Base-by-base conservation (phyloP, 2,113 vertebrate species). In the Hyaena hyaena region DNA sequence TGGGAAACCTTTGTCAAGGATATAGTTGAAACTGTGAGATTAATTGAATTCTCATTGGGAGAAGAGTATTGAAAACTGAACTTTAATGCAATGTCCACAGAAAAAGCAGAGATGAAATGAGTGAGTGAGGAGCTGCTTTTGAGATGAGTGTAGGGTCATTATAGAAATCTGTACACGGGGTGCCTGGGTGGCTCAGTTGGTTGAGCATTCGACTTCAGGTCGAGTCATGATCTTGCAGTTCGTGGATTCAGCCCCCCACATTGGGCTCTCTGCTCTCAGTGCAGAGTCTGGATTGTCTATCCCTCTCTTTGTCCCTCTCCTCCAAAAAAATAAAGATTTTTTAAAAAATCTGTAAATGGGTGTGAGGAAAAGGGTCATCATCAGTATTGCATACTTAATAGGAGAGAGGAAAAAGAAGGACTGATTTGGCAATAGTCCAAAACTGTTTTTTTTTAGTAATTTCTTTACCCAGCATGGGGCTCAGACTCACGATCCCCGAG, bases 1-100 rank as follows among this genome's bases (percentile, higher is more conserved):
- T 89, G 11, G 71, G 48, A 68, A 58, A 55, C 79, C 82, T 21
- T 93, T 91, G 50, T 96, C 45, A 81, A 77, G 15, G 7, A 93
- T 61, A 55, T 83, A 73, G 50, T 86, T 74, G 39, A 82, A 95
- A 84, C 21, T 55, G 31, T 77, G 61, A 96, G 19, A 61, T 79
- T 73, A 1, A 23, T 24, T 89, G 82, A 85, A n/a, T 95, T 93
- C 23, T 96, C 16, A 10, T 15, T 87, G 39, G 65, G 77, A 53
- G 61, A 48, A 63, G 58, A 61, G 6, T 61, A n/a, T 31, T 58
- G 45, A 53, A 86, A 10, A 33, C 26, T 66, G 55, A 74, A 65
- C 19, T 50, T 79, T 61, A 39, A 61, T 68, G 16, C 53, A 84
- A 1, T 63, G 24, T 31, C 50, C 63, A 48, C 48, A 73, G 39